A percentile compares a stretch with the other conserved stretches of the same genome.
Evolutionary conservation across 2,888 invertebrate species (phyloP).

Genomic region (Protodeltote pygarga): DNA sequence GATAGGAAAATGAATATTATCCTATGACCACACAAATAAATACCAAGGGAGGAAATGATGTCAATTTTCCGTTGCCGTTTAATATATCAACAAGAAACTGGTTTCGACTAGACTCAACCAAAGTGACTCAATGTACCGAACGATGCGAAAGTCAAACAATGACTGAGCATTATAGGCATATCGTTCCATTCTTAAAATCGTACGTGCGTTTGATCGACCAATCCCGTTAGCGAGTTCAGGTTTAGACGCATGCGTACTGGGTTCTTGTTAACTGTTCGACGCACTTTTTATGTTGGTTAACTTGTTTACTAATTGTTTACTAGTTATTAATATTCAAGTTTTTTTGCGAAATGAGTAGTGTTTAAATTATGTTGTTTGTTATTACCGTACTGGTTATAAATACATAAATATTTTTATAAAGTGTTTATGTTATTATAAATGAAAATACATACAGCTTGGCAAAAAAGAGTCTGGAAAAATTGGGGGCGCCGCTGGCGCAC

Average conservation of each 20-base stretch:
- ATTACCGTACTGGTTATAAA: too few relatives aligned
- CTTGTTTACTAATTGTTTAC: slow-evolving; percentile 11
- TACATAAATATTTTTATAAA: too few relatives aligned
- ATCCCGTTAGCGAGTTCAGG: slow-evolving; percentile 57
- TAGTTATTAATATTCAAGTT: background rate
- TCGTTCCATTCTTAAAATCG: slow-evolving; percentile 52
- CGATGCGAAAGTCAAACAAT: slow-evolving; percentile 52
- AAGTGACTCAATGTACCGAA: slow-evolving; percentile 36
- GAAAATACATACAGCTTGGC: too few relatives aligned
- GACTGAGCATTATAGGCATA: slow-evolving; percentile 48
- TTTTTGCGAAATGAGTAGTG: too few relatives aligned
- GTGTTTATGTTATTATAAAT: too few relatives aligned
- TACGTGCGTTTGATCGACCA: slow-evolving; percentile 54
- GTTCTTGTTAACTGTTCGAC: slow-evolving; percentile 31
- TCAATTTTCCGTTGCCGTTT: too few relatives aligned
- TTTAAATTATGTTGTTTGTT: too few relatives aligned
- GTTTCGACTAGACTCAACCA: background rate
- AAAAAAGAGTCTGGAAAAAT: too few relatives aligned
- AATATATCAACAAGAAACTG: background rate
- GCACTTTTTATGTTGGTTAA: slow-evolving; percentile 19
- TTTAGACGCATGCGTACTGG: slow-evolving; percentile 43
- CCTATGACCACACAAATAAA: too few relatives aligned
- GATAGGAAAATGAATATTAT: too few relatives aligned
- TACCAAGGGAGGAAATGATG: too few relatives aligned
- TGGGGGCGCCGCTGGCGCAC: too few relatives aligned